phyloP scores from a whole-genome alignment of 2,888 invertebrate genomes.

The Troides aeacus region DNA sequence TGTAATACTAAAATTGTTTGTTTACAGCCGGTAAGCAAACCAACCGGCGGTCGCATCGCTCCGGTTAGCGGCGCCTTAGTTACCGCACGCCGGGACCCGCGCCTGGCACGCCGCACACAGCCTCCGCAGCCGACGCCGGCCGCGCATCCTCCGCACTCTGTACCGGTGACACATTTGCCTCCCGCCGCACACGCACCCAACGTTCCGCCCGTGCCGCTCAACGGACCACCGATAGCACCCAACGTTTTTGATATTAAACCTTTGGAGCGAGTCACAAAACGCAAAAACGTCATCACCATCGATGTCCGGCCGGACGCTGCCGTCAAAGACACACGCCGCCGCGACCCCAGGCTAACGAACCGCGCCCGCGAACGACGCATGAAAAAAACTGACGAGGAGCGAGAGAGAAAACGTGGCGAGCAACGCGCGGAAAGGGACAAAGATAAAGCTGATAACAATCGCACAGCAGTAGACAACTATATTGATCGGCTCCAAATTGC shows the following conservation, averaged over 20 bases:
- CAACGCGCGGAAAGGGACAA: slow-evolving; percentile 32
- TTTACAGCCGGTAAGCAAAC: slow-evolving; percentile 64
- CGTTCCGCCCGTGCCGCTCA: slow-evolving; percentile 30
- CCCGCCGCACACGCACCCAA: slow-evolving; percentile 29
- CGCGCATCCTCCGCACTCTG: slow-evolving; percentile 28
- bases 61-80: slow-evolving; percentile 62
- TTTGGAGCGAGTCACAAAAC: slow-evolving; percentile 63
- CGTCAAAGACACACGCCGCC: slow-evolving; percentile 30
- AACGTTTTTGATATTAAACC: slow-evolving; percentile 75
- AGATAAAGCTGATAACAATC: slow-evolving; percentile 29
- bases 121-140: slow-evolving; percentile 29
- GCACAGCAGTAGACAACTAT: slow-evolving; percentile 40
- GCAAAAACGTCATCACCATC: slow-evolving; percentile 73
- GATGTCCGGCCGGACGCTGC: slow-evolving; percentile 55
- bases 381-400: slow-evolving; percentile 20
- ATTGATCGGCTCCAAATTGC: slow-evolving; percentile 47
- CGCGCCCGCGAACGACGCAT: slow-evolving; percentile 26
- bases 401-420: slow-evolving; percentile 32
- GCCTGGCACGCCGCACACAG: slow-evolving; percentile 49
- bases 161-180: slow-evolving; percentile 27
- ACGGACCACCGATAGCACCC: slow-evolving; percentile 53
- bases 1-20: slow-evolving; percentile 19
- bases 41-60: slow-evolving; percentile 55
- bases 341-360: slow-evolving; percentile 42
- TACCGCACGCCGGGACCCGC: slow-evolving; percentile 54